phyloP scores from a whole-genome alignment of 2,888 invertebrate genomes.

The Caradrina clavipalpis region DNA sequence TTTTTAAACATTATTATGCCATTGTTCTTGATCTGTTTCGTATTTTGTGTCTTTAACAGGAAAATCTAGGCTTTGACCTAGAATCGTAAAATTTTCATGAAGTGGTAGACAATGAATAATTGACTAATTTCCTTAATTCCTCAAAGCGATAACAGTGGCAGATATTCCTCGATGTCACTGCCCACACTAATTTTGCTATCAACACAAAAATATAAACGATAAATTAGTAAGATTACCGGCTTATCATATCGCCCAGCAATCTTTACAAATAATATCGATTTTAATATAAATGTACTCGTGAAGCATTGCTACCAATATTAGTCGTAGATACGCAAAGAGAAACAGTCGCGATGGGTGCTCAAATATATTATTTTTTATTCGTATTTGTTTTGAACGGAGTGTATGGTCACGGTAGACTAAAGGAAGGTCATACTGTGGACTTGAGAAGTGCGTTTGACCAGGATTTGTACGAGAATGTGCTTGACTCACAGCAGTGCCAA shows the following conservation, averaged over 20 bases:
- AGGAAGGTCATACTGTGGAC: slow-evolving; percentile 23
- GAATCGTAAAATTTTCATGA: neutral
- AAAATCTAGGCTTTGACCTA: neutral
- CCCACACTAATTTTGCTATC: slow-evolving; percentile 25
- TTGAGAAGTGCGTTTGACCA: slow-evolving; percentile 70
- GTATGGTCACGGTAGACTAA: slow-evolving; percentile 12
- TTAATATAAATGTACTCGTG: slow-evolving; percentile 42
- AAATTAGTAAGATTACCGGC: slow-evolving; percentile 50
- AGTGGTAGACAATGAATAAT: neutral
- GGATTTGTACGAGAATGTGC: slow-evolving; percentile 71
- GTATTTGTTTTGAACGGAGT: slow-evolving; percentile 45
- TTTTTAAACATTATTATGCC: no score
- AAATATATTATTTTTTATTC: slow-evolving; percentile 40
- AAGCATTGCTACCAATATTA: slow-evolving; percentile 10
- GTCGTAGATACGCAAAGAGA: slow-evolving; percentile 11
- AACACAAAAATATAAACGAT: slow-evolving; percentile 39
- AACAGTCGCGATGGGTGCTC: slow-evolving; percentile 48
- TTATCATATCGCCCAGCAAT: slow-evolving; percentile 48
- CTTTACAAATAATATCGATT: slow-evolving; percentile 42
- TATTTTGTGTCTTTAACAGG: neutral
- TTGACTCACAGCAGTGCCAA: slow-evolving; percentile 70
- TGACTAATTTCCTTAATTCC: neutral
- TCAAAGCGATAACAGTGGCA: neutral
- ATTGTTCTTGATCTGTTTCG: neutral
- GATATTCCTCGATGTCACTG: slow-evolving; percentile 13